Conservation (phyloP, 2,113 vertebrate species). For the Melanerpes formicivorus region DNA sequence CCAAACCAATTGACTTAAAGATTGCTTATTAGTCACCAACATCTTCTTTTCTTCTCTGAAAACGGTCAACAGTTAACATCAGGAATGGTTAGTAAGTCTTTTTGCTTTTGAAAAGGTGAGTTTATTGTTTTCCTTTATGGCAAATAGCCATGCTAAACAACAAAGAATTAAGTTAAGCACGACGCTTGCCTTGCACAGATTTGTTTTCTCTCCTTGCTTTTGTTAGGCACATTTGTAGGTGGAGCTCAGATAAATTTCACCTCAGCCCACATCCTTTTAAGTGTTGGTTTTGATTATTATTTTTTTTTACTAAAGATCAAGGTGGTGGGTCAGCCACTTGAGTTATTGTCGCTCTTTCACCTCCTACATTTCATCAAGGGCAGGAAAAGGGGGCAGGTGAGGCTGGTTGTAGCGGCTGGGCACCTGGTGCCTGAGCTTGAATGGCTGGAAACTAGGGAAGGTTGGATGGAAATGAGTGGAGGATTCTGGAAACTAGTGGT, state of each 20-base stretch:
- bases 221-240: background rate
- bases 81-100: constrained; percentile 41
- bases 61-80: background rate
- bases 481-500: too few relatives aligned
- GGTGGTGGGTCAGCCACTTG: background rate
- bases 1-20: constrained; percentile 60
- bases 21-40: constrained; percentile 54
- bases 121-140: background rate
- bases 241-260: constrained; percentile 7
- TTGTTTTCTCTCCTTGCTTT: constrained; percentile 1
- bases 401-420: background rate
- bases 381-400: too few relatives aligned
- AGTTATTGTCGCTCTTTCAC: background rate
- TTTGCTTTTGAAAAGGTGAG: constrained; percentile 41
- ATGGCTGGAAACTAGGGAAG: background rate
- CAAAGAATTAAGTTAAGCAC: background rate
- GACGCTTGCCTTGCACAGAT: constrained; percentile 43
- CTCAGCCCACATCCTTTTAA: background rate
- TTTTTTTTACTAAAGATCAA: background rate
- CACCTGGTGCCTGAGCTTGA: background rate
- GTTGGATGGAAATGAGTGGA: too few relatives aligned
- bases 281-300: background rate
- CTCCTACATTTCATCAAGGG: background rate
- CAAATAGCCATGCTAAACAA: constrained; percentile 1
- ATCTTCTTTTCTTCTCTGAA: constrained; percentile 38